These are phyloP conservation scores for Palaemon carinicauda DNA, from an alignment of 1,140 invertebrate species.

Conservation along the genomic window DNA sequence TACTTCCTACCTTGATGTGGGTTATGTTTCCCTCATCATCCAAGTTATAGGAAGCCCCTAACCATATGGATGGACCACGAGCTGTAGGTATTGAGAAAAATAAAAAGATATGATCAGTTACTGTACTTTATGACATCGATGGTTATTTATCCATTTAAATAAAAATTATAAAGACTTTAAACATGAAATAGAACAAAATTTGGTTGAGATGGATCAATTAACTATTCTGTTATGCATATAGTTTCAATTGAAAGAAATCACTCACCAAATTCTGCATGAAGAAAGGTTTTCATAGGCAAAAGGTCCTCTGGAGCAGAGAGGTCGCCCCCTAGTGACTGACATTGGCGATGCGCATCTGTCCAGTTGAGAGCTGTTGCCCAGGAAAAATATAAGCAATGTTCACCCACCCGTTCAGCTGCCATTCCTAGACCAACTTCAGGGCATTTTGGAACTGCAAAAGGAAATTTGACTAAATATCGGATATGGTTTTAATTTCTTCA, in stretches of 20 bases:
- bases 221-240: no score
- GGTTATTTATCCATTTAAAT: no score
- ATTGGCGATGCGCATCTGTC: constrained; percentile 21
- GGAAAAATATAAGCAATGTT: constrained; percentile 41
- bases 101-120: no score
- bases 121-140: no score
- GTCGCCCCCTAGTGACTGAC: constrained; percentile 14
- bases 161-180: no score
- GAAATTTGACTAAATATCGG: not conserved
- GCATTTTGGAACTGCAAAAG: constrained; percentile 25
- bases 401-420: constrained; percentile 27
- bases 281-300: constrained; percentile 22
- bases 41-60: not conserved
- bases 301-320: constrained; percentile 30
- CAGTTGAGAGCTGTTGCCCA: constrained; percentile 16
- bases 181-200: no score
- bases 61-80: not conserved
- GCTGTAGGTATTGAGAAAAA: not conserved
- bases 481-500: not conserved
- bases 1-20: not conserved
- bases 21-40: not conserved
- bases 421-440: constrained; percentile 29
- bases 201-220: no score
- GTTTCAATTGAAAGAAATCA: not conserved
- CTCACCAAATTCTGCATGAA: constrained; percentile 29